Evolutionary conservation across 2,797 vertebrate genomes (phyloP).

Genomic region (Falco berigora): DNA sequence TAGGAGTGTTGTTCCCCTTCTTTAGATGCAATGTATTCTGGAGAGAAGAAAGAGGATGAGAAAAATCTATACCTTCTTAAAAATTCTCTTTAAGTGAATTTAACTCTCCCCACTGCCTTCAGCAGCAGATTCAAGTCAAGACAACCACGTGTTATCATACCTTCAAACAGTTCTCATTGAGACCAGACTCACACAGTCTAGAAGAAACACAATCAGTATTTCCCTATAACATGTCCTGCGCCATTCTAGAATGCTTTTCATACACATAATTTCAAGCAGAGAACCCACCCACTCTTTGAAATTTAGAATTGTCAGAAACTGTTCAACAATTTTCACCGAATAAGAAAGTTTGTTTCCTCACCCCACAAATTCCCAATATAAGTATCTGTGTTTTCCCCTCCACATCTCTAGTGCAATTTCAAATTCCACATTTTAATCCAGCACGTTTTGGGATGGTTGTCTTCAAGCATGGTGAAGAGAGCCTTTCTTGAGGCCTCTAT

Average conservation of each 20-base stretch:
- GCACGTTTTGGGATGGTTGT: background rate
- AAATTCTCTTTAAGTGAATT: background rate
- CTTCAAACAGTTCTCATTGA: background rate
- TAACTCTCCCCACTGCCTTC: background rate
- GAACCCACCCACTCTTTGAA: background rate
- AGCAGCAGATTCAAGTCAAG: background rate
- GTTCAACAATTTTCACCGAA: background rate
- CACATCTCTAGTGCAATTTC: background rate
- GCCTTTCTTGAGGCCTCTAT: background rate
- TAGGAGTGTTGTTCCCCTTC: background rate
- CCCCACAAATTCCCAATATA: background rate
- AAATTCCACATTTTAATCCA: background rate
- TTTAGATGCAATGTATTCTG: background rate
- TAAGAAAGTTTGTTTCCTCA: background rate
- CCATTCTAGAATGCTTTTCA: background rate
- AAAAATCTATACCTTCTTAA: background rate
- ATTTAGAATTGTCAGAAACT: background rate
- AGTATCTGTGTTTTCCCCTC: background rate
- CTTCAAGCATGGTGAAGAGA: background rate
- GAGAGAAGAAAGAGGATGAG: background rate
- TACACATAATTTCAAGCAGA: background rate
- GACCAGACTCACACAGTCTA: background rate
- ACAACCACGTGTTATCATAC: background rate
- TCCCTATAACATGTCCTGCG: background rate
- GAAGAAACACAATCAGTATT: background rate